Evolutionary conservation across 2,797 vertebrate species (phyloP), one percentile per base, ranked within the genome.

Genomic region (Molossus molossus): DNA sequence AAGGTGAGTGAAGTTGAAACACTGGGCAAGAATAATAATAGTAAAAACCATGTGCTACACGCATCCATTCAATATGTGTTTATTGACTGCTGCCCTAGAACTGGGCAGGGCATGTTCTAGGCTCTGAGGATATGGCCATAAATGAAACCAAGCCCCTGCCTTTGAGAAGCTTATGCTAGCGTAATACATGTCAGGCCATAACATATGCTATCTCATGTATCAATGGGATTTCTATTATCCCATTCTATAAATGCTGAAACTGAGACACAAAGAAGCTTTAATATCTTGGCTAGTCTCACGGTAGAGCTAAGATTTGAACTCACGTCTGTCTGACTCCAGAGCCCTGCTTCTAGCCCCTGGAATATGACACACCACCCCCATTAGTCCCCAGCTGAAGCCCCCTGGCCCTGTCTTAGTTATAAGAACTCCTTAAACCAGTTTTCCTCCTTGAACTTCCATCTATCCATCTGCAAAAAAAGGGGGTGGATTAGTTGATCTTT

Each of bases 301-400:
- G n/a, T n/a, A 23, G 53, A 91, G 70, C 0, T 7, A 21, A 40
- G 17, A 57, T 81, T 86, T 96, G 75, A 76, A 91, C 40, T 89
- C 76, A 67, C 60, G 12, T 23, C 27, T 7, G 1, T 33, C 10
- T 6, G 60, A 81, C n/a, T 55, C 60, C 23, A 57, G 60, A 83
- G 33, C 12, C 70, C 20, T 27, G 45, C 37, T 75, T n/a, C 50
- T 15, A 55, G 57, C 7, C 17, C 0, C 65, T 27, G 5, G 33
- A 45, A 11, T 0, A 2, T 25, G 23, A 81, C 25, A 9, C 9
- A 0, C 3, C 20, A 1, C 4, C 37, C 20, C 21, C 12, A 18
- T 50, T 18, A 23, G 27, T 50, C 15, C 60, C 12, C 14, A 87
- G 3, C n/a, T 25, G 55, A 76, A 76, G 50, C 15, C 25, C 40